phyloP scores from a whole-genome alignment of 2,888 invertebrate species.

The Hymenopus coronatus region DNA sequence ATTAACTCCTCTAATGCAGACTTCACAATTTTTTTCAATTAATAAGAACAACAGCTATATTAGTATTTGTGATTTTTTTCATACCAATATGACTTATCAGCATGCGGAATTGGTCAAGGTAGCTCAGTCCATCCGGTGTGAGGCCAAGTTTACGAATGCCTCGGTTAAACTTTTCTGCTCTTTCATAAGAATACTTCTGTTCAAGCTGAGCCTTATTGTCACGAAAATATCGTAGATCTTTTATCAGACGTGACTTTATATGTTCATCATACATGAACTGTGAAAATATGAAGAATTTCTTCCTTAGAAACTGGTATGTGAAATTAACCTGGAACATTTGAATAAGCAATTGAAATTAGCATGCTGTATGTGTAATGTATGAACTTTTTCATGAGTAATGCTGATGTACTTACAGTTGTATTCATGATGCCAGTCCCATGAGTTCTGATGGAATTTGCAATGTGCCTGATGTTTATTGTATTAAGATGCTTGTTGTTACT shows the following conservation, averaged over 20 bases:
- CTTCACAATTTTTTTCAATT: neutral
- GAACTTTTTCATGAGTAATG: neutral
- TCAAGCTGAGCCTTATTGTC: slow-evolving; percentile 66
- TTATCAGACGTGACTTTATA: slow-evolving; percentile 89
- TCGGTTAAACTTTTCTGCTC: slow-evolving; percentile 91
- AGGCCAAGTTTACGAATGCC: slow-evolving; percentile 84
- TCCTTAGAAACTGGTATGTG: slow-evolving; percentile 89
- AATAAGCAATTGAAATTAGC: neutral
- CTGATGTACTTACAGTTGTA: slow-evolving; percentile 65
- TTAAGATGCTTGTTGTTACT: slow-evolving; percentile 92
- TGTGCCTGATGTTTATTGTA: slow-evolving; percentile 90
- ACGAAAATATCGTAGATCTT: slow-evolving; percentile 79
- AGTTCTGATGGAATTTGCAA: slow-evolving; percentile 94
- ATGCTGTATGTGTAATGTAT: neutral
- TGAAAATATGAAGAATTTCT: slow-evolving; percentile 91
- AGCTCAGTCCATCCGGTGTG: slow-evolving; percentile 77
- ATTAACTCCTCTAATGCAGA: too few relatives aligned
- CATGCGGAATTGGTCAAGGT: slow-evolving; percentile 88
- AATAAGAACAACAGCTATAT: neutral
- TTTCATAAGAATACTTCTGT: slow-evolving; percentile 78
- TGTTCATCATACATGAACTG: slow-evolving; percentile 98
- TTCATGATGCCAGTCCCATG: slow-evolving; percentile 97
- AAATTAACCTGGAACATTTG: slow-evolving; percentile 62
- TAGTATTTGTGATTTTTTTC: slow-evolving; percentile 25
- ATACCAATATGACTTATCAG: slow-evolving; percentile 89